Base-by-base conservation (phyloP, 2,113 vertebrate species). In the Nycticebus coucang region DNA sequence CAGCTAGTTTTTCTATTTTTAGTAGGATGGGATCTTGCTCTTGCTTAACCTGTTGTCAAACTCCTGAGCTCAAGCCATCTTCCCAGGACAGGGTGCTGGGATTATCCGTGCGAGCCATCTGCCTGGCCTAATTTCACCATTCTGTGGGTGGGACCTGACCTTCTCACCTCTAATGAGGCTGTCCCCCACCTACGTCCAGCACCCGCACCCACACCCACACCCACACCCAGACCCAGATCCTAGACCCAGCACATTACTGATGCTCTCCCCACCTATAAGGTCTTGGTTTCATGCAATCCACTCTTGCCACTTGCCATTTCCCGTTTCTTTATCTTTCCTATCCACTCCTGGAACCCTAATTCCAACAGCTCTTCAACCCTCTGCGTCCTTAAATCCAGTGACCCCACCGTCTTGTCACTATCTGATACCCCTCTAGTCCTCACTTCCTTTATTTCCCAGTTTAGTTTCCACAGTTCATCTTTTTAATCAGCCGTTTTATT, bases 291-390 rank as follows among this genome's bases (percentile, higher is more conserved):
- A 77, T 55, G 50, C 75, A 75, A 87, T 35, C 59, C 33, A 85
- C 50, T 35, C 66, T 62, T 53, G 8, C 14, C 37, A 57, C n/a
- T 24, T 66, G 10, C 2, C 33, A 91, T 91, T 89, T 91, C 53
- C 57, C 41, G 5, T 41, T 41, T 41, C 41, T 41, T 41, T 64
- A 66, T 69, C 45, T 55, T 87, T 87, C 66, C 72, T 93, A 28
- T n/a, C 89, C 30, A 78, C 33, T 71, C 62, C 89, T 93, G 22
- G 35, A 89, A 94, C 53, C n/a, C 62, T 30, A 89, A 74, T 28
- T 77, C 55, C 8, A 22, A 50, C 22, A 95, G 74, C 14, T 77
- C 82, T 90, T 87, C 72, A 74, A 78, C 8, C 18, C 55, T 62
- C 53, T 35, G 7, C 24, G 15, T 59, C 72, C 45, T 72, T 37